Conservation (phyloP, 2,113 vertebrate species). For the Neogobius melanostomus region DNA sequence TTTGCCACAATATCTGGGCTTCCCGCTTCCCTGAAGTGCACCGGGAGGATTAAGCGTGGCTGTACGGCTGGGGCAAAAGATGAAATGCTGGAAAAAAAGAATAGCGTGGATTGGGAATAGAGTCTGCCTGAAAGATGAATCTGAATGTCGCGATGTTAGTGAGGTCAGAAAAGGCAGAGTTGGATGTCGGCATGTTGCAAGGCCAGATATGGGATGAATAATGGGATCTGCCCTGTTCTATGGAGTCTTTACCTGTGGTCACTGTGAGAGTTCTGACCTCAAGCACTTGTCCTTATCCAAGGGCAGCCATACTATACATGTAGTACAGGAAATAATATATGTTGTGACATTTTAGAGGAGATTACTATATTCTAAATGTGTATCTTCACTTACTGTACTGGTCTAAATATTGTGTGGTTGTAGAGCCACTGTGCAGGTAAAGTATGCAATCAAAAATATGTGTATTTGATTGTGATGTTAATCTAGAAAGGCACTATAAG, state of each 20-base stretch:
- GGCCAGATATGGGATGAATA: slow-evolving; percentile 18
- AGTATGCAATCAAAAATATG: too few relatives aligned
- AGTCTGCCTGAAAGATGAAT: slow-evolving; percentile 26
- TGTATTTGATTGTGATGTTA: too few relatives aligned
- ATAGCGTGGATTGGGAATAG: slow-evolving; percentile 32
- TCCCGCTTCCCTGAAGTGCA: slow-evolving; percentile 44
- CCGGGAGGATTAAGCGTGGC: slow-evolving; percentile 51
- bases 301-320: slow-evolving; percentile 7
- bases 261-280: slow-evolving; percentile 36
- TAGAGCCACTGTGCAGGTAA: too few relatives aligned
- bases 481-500: too few relatives aligned
- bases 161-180: background rate
- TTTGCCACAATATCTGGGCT: slow-evolving; percentile 49
- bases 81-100: slow-evolving; percentile 45
- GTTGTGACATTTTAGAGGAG: too few relatives aligned
- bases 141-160: slow-evolving; percentile 29
- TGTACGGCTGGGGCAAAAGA: slow-evolving; percentile 50
- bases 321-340: background rate
- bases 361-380: too few relatives aligned
- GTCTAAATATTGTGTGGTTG: too few relatives aligned
- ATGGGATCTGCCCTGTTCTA: background rate
- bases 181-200: slow-evolving; percentile 6
- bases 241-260: slow-evolving; percentile 20
- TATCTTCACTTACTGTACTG: too few relatives aligned
- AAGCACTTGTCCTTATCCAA: slow-evolving; percentile 15